These are phyloP conservation scores for Pollachius pollachius DNA, from an alignment of 2,113 vertebrate species.

Conservation along the genomic window DNA sequence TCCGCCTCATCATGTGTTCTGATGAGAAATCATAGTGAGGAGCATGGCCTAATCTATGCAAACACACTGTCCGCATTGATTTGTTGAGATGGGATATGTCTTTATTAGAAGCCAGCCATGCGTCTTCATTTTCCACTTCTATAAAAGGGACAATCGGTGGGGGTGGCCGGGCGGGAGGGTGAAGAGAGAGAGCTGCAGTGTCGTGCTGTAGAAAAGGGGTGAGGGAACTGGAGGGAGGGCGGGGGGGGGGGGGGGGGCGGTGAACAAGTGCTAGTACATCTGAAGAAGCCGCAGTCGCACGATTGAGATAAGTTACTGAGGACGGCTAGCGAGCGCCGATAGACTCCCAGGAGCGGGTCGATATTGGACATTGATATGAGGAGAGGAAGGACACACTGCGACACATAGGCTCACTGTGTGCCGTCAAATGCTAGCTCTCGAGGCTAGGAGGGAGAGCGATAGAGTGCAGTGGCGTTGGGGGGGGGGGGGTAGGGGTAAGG, in stretches of 20 bases:
- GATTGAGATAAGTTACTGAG: conserved; percentile 72
- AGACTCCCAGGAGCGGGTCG: conserved; percentile 62
- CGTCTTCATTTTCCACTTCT: conserved; percentile 35
- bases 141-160: not conserved
- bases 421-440: conserved; percentile 32
- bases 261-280: conserved; percentile 27
- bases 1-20: conserved; percentile 61
- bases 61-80: conserved; percentile 76
- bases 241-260: too few relatives aligned
- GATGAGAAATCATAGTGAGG: conserved; percentile 68
- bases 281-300: conserved; percentile 54
- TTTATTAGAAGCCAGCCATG: conserved; percentile 66
- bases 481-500: not conserved
- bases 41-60: conserved; percentile 72
- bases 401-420: conserved; percentile 50
- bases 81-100: conserved; percentile 67
- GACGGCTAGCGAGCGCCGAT: conserved; percentile 73
- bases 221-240: too few relatives aligned
- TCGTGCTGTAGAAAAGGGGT: too few relatives aligned
- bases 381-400: conserved; percentile 68
- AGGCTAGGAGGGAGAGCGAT: conserved; percentile 11
- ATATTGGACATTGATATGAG: conserved; percentile 66
- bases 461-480: not conserved
- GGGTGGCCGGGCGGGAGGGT: conserved; percentile 39
- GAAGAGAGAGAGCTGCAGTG: conserved; percentile 22